These are phyloP conservation scores for Anoplopoma fimbria DNA, from an alignment of 2,113 vertebrate genomes.

Conservation along the genomic window DNA sequence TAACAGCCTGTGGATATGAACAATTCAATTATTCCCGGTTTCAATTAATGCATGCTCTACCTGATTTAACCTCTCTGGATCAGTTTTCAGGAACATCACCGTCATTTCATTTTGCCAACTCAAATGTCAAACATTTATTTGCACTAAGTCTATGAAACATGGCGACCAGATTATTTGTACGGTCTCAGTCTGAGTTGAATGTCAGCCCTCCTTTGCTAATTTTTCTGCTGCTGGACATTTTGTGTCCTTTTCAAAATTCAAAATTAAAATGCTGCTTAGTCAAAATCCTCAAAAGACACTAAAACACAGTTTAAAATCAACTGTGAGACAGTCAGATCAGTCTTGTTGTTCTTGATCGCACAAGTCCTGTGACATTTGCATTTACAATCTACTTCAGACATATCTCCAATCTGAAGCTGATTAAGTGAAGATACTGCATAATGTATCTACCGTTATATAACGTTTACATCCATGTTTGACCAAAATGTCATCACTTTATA, in stretches of 20 bases:
- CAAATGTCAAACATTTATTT: constrained; percentile 54
- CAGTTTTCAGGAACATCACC: constrained; percentile 5
- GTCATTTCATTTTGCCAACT: constrained; percentile 16
- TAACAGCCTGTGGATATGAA: constrained; percentile 24
- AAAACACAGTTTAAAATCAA: constrained; percentile 4
- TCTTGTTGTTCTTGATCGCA: not conserved
- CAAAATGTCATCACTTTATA: not conserved
- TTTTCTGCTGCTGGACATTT: constrained; percentile 11
- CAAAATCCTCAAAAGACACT: constrained; percentile 11
- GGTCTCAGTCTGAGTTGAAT: not conserved
- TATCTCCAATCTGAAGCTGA: not conserved
- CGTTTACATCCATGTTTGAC: not conserved
- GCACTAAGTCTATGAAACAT: not conserved
- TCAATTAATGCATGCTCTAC: not conserved
- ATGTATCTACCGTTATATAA: not conserved
- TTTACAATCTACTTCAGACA: not conserved
- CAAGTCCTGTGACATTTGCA: not conserved
- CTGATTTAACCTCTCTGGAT: constrained; percentile 4
- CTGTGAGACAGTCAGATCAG: constrained; percentile 16
- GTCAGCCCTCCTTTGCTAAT: not conserved
- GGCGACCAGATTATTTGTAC: not conserved
- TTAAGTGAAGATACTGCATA: not conserved
- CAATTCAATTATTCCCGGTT: constrained; percentile 24
- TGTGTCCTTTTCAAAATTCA: fast-evolving
- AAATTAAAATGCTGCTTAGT: constrained; percentile 14